Percentiles rank a stretch among this genome's conserved stretches.
Conservation (phyloP, 2,888 invertebrate species). For the Bhutanitis thaidina region DNA sequence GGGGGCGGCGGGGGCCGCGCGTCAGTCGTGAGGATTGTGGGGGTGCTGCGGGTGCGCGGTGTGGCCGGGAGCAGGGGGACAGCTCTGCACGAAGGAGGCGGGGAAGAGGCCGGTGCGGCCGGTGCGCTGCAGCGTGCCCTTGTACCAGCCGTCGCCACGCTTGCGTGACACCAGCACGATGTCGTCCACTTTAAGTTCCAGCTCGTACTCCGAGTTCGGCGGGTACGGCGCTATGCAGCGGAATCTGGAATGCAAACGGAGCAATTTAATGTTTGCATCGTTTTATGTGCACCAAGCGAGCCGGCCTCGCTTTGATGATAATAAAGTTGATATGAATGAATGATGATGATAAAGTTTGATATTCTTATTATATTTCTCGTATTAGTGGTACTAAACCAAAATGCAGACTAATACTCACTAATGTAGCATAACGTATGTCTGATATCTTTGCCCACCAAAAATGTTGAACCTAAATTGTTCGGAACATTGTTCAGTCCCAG, state of each 20-base stretch:
- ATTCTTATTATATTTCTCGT: too few species aligned
- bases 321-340: too few species aligned
- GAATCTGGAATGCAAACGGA: conserved; percentile 79
- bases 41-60: not conserved
- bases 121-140: conserved; percentile 93
- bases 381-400: too few species aligned
- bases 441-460: too few species aligned
- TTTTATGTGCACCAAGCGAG: too few species aligned
- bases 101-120: conserved; percentile 97
- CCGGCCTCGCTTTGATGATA: too few species aligned
- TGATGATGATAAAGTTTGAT: too few species aligned
- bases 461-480: too few species aligned
- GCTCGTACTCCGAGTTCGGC: conserved; percentile 94
- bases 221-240: conserved; percentile 96
- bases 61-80: conserved; percentile 50
- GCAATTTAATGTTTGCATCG: too few species aligned
- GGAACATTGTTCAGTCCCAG: too few species aligned
- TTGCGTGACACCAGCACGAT: conserved; percentile 95
- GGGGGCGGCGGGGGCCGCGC: not conserved
- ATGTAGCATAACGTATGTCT: too few species aligned
- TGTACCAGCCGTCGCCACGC: conserved; percentile 97
- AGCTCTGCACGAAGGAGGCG: conserved; percentile 93
- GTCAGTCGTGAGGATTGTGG: conserved; percentile 51
- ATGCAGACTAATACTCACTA: too few species aligned
- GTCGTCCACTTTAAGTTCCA: conserved; percentile 94